Evolutionary conservation across 2,113 vertebrate genomes (phyloP), one percentile per base, ranked within the genome.

Genomic region (Columbina picui): DNA sequence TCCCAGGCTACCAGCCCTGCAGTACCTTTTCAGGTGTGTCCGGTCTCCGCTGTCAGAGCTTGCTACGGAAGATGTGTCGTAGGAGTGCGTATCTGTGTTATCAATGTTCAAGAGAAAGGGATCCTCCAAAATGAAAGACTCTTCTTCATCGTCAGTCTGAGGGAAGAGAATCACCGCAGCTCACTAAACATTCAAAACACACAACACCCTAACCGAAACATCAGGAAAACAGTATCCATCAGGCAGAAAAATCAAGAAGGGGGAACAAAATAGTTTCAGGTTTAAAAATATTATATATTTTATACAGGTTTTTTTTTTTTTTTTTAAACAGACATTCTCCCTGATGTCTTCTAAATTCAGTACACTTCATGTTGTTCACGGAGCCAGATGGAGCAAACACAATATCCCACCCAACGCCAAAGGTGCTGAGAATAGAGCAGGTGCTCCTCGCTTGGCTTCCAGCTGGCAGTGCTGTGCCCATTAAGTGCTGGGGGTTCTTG

Each of bases 11-110:
- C 0, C 8, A 56, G 67, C 14, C 47, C 57, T 52, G 21, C 39
- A 20, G 63, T 98, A 98, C 99, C 99, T 98, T 97, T 99, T 99
- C 59, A 99, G 95, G 93, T 99, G 98, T 8, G 98, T 97, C 29
- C 99, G 98, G 96, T 99, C 99, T 59, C 99, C 99, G 3, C 99
- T 99, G 97, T 99, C 99, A 39, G 99, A 99, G 97, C 99, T 99
- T 64, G 99, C 99, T 79, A 99, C 98, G 36, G 99, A 99, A 9
- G 99, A 99, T 2, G 99, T 99, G 93, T 99, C 99, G 16, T 99
- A 99, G 56, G 99, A 99, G 94, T 99, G 98, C 18, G 99, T 95
- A 14, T 99, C 99, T 3, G 99, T 98, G 94, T 98, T 99, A 91
- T 99, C 99, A 1, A 99, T 96, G 90, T 99, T 99, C 75, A 99